Conservation (phyloP, 2,113 vertebrate genomes). For the Lagopus muta region DNA sequence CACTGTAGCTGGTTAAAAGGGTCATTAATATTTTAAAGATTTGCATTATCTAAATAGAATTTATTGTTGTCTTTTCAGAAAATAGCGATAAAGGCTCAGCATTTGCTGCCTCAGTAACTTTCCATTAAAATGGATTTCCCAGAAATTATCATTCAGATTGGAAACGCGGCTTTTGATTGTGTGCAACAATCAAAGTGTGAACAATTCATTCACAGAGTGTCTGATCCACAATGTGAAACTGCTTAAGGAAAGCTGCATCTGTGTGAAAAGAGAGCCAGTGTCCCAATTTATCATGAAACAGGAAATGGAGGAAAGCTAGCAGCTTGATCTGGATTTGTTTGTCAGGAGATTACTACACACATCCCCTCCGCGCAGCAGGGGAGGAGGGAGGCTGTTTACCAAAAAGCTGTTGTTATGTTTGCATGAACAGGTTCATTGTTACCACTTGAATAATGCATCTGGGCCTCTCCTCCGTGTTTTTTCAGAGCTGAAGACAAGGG, state of each 20-base stretch:
- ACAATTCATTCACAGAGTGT: slow-evolving; percentile 59
- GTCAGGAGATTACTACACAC: slow-evolving; percentile 39
- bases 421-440: slow-evolving; percentile 58
- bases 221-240: slow-evolving; percentile 37
- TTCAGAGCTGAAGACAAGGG: slow-evolving; percentile 84
- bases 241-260: slow-evolving; percentile 25
- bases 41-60: slow-evolving; percentile 31
- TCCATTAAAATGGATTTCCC: slow-evolving; percentile 71
- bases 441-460: slow-evolving; percentile 57
- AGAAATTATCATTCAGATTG: slow-evolving; percentile 77
- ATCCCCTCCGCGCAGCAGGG: slow-evolving; percentile 34
- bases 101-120: slow-evolving; percentile 64
- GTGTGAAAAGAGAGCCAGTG: background rate
- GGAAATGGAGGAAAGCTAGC: slow-evolving; percentile 50
- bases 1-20: background rate
- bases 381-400: slow-evolving; percentile 57
- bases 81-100: slow-evolving; percentile 39
- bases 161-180: slow-evolving; percentile 63
- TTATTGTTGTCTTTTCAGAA: slow-evolving; percentile 17
- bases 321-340: slow-evolving; percentile 46
- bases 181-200: slow-evolving; percentile 73
- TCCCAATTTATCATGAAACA: slow-evolving; percentile 42
- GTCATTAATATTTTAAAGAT: slow-evolving; percentile 27
- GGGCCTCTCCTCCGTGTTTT: slow-evolving; percentile 57
- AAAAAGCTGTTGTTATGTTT: slow-evolving; percentile 51